Conservation (phyloP, 2,797 vertebrate species). For the Loriculus beryllinus region DNA sequence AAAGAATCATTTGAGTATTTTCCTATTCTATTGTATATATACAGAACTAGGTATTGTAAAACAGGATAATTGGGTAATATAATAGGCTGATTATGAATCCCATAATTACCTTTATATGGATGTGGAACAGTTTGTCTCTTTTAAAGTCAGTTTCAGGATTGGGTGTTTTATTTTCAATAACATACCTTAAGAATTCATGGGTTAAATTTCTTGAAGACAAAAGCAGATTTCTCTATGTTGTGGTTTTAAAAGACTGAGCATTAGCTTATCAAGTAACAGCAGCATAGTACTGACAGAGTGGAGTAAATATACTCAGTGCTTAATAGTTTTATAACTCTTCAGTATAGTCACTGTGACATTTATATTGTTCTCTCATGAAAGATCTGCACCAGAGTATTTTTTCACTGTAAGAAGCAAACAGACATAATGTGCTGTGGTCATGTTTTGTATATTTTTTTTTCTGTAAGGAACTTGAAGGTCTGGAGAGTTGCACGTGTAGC, state of each 20-base stretch:
- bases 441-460: not conserved
- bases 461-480: not conserved
- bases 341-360: not conserved
- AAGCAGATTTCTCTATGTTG: not conserved
- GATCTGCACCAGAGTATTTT: not conserved
- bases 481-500: not conserved
- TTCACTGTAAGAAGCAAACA: not conserved
- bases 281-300: not conserved
- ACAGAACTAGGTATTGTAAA: not conserved
- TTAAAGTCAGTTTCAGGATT: not conserved
- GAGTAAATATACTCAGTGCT: not conserved
- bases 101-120: rapidly evolving
- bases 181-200: not conserved
- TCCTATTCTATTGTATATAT: not conserved
- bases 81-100: not conserved
- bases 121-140: not conserved
- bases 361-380: not conserved
- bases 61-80: not conserved
- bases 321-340: not conserved
- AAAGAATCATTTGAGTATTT: not conserved
- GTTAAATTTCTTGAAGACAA: not conserved
- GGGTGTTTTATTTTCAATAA: not conserved
- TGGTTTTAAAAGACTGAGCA: not conserved
- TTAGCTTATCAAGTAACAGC: not conserved
- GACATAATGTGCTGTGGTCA: not conserved